Evolutionary conservation across 1,140 invertebrate species (phyloP), one percentile per base, ranked within the genome.

Genomic region (Pomacea maculata): DNA sequence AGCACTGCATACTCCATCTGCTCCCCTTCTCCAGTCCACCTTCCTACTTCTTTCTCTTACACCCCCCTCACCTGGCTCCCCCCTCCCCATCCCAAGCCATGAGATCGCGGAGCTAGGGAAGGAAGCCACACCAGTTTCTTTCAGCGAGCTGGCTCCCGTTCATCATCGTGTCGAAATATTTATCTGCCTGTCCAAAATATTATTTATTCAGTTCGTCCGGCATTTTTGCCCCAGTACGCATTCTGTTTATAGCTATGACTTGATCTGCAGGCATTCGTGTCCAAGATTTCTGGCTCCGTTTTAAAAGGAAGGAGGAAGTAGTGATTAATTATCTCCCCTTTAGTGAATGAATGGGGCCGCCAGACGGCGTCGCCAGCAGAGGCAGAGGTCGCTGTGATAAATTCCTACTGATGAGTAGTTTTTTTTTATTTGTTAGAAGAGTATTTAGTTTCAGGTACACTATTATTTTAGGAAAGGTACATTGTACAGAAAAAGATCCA

Each of bases 111-210:
- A 17, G n/a, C 14, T n/a, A 6, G 67, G 21, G 29, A 12, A 70
- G 67, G 67, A 70, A 70, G 67, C n/a, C 67, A 70, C 67, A 34
- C 29, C 57, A 70, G 67, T 11, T 70, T 70, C 67, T 70, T 70
- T 70, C 67, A 70, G 21, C 57, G 29, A 57, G 57, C n/a, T 17
- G 61, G 75, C 61, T 76, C 29, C 75, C 55, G 68, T 78, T 25
- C 25, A 78, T 78, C 76, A 78, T 19, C 34, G 65, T 78, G 76
- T 78, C 76, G 76, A 78, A 78, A 78, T 78, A 78, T 78, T 78
- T 78, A 78, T 78, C 76, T 78, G 14, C 52, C 76, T 68, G 76
- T 78, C 76, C 76, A 52, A 78, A 78, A 78, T 78, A 78, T 78
- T 78, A 78, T 78, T 78, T 78, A 78, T 78, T 78, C 65, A 63